phyloP scores from a whole-genome alignment of 2,888 invertebrate species.

The Drosophila limbata region DNA sequence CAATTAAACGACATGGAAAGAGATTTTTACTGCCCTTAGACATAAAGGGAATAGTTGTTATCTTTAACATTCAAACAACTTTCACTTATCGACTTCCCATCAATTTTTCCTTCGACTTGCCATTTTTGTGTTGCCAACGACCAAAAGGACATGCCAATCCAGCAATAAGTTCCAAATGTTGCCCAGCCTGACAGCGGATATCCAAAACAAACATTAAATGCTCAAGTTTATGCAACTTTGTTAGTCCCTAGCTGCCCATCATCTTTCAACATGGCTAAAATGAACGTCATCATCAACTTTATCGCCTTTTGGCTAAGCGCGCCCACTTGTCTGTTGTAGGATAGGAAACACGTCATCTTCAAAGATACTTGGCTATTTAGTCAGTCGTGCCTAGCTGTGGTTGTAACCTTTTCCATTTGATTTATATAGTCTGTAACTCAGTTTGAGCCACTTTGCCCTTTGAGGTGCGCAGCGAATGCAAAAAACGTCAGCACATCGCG shows the following conservation, averaged over 20 bases:
- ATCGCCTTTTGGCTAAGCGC: constrained; percentile 28
- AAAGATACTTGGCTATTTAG: constrained; percentile 12
- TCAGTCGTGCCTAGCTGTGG: constrained; percentile 20
- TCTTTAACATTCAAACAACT: neutral
- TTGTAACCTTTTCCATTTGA: constrained; percentile 63
- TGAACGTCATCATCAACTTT: constrained; percentile 37
- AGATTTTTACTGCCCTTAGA: neutral
- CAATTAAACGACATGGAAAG: constrained; percentile 1
- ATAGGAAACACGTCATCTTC: constrained; percentile 52
- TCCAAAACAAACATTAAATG: constrained; percentile 8
- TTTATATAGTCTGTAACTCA: constrained; percentile 57
- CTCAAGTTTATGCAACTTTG: constrained; percentile 17
- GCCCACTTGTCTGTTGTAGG: constrained; percentile 54
- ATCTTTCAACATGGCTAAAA: constrained; percentile 17
- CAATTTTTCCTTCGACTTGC: constrained; percentile 14
- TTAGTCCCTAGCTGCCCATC: constrained; percentile 27
- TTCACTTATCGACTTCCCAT: constrained; percentile 20
- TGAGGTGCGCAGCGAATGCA: constrained; percentile 48
- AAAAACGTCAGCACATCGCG: constrained; percentile 60
- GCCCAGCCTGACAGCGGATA: constrained; percentile 13
- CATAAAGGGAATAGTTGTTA: constrained; percentile 6
- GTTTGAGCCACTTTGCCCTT: constrained; percentile 40
- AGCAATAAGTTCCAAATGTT: constrained; percentile 4
- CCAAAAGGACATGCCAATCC: constrained; percentile 18
- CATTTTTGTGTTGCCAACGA: neutral